phyloP scores from a whole-genome alignment of 30 jellyfish, hydroid and myxozoan genomes.

The Aurelia aurita region DNA sequence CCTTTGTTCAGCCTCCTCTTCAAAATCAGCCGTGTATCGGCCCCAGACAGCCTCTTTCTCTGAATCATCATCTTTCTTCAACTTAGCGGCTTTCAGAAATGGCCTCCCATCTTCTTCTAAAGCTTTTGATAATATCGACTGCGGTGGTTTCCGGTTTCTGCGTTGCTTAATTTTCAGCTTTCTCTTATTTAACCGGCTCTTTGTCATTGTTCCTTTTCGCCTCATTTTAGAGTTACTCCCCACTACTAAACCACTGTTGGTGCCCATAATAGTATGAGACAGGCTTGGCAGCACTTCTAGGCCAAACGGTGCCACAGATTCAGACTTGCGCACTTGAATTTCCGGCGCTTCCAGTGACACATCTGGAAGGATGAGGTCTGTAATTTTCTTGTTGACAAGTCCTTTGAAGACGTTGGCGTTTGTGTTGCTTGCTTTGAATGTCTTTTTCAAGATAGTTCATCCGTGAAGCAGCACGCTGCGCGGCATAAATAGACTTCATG shows the following conservation, averaged over 20 bases:
- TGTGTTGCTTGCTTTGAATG: slow-evolving; percentile 18
- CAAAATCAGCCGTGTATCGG: too few relatives aligned
- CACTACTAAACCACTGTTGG: not conserved
- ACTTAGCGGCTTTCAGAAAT: too few relatives aligned
- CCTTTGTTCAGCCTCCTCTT: too few relatives aligned
- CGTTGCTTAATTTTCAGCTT: not conserved
- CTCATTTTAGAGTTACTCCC: not conserved
- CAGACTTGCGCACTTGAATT: slow-evolving; percentile 49
- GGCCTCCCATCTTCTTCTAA: too few relatives aligned
- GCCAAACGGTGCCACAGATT: slow-evolving; percentile 15
- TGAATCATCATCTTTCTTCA: too few relatives aligned
- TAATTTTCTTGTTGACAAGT: slow-evolving; percentile 2
- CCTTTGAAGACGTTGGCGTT: slow-evolving; percentile 20
- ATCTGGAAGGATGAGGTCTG: slow-evolving; percentile 32
- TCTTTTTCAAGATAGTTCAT: slow-evolving; percentile 25
- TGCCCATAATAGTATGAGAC: not conserved
- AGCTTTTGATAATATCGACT: too few relatives aligned
- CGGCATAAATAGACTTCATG: not conserved
- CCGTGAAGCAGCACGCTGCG: not conserved
- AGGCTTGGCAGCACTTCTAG: not conserved
- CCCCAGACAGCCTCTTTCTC: too few relatives aligned
- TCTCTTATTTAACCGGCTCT: not conserved
- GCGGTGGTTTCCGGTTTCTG: too few relatives aligned
- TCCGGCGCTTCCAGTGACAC: slow-evolving; percentile 23
- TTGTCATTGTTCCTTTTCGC: not conserved